These are phyloP conservation scores for Tachina lurida DNA, from an alignment of 2,888 invertebrate species.

Conservation along the genomic window DNA sequence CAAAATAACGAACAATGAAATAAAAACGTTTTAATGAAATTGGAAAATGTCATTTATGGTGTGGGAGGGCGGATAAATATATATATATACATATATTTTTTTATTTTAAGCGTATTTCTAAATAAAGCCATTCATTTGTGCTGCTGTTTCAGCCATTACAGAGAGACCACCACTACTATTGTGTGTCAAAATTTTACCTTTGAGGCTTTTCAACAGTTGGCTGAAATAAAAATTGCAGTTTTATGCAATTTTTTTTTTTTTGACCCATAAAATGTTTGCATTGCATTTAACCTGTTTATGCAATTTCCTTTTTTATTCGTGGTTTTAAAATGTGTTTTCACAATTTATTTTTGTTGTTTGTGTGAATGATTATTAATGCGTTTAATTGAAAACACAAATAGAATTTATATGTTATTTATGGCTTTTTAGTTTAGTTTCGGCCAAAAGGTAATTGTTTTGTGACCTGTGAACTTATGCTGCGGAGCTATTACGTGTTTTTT, in stretches of 20 bases:
- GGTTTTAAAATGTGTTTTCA: constrained; percentile 1
- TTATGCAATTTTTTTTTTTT: constrained; percentile 36
- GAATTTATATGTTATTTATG: constrained; percentile 4
- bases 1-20: neutral
- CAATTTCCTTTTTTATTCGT: neutral
- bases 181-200: constrained; percentile 34
- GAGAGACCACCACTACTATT: constrained; percentile 22
- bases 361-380: neutral
- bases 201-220: constrained; percentile 34
- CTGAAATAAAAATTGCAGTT: constrained; percentile 44
- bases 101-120: neutral
- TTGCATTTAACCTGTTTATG: constrained; percentile 35
- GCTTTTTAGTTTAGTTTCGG: neutral
- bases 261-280: constrained; percentile 50
- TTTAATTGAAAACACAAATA: constrained; percentile 16
- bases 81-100: neutral
- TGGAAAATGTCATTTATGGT: constrained; percentile 46
- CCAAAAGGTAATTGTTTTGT: constrained; percentile 1
- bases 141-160: constrained; percentile 6
- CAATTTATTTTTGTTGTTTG: neutral
- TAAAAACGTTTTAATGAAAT: neutral
- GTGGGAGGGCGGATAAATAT: constrained; percentile 22
- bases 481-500: neutral
- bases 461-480: constrained; percentile 33
- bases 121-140: constrained; percentile 23